Conservation (phyloP, 1,140 invertebrate genomes). For the Hylyphantes graminicola region DNA sequence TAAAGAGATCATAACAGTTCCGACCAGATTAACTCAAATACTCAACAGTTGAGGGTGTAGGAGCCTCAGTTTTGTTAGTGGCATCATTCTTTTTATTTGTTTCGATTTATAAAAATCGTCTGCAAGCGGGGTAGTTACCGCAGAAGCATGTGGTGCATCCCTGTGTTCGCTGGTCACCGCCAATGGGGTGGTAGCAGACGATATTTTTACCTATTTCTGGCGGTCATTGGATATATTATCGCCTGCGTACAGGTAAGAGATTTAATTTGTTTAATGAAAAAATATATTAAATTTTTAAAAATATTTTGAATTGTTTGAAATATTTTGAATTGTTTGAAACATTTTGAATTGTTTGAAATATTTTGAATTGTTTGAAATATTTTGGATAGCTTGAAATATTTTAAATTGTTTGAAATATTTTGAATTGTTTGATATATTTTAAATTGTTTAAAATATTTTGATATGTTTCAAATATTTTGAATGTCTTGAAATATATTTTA, state of each 20-base stretch:
- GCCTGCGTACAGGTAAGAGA: conserved; percentile 8
- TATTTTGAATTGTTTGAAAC: not conserved
- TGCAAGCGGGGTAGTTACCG: not conserved
- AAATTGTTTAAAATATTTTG: no score
- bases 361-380: not conserved
- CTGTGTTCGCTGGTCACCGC: conserved; percentile 10
- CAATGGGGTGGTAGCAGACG: not conserved
- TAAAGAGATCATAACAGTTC: no score
- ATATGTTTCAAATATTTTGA: no score
- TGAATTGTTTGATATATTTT: not conserved
- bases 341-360: not conserved
- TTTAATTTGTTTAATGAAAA: not conserved
- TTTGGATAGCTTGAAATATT: not conserved
- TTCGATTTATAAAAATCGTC: conserved; percentile 34
- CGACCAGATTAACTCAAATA: no score
- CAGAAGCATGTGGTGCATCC: conserved; percentile 40
- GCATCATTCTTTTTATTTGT: conserved; percentile 5
- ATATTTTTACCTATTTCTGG: not conserved
- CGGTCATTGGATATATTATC: conserved; percentile 12
- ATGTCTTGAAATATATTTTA: not conserved
- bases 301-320: no score
- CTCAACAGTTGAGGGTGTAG: no score
- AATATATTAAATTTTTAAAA: not conserved
- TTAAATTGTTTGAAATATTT: not conserved
- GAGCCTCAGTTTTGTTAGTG: conserved; percentile 8